phyloP scores from a whole-genome alignment of 2,888 invertebrate genomes.

The Acrobasis repandana region DNA sequence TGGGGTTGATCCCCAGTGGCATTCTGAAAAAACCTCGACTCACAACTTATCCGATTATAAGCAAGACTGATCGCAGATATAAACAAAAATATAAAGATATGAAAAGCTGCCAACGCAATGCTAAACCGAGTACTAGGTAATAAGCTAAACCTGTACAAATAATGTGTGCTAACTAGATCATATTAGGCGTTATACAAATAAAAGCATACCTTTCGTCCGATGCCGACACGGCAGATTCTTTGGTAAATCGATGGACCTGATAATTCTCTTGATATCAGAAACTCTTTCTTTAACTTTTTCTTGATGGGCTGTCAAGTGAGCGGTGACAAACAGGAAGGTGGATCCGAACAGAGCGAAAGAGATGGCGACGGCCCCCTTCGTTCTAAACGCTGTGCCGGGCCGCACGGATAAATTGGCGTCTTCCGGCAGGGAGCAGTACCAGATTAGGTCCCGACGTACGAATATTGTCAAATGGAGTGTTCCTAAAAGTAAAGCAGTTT shows the following conservation, averaged over 20 bases:
- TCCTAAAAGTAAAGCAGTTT: constrained; percentile 66
- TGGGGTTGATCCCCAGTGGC: no score
- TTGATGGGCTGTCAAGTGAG: constrained; percentile 96
- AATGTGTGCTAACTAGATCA: no score
- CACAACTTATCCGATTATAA: no score
- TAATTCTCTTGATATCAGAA: constrained; percentile 92
- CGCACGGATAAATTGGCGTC: constrained; percentile 94
- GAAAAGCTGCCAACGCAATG: no score
- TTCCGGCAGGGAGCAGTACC: constrained; percentile 97
- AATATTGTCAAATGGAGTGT: constrained; percentile 95
- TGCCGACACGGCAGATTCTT: constrained; percentile 90
- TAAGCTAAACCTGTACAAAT: no score
- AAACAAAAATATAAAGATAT: no score
- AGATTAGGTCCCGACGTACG: constrained; percentile 94
- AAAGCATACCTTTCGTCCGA: constrained; percentile 85
- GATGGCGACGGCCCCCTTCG: constrained; percentile 97
- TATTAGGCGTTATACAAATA: constrained; percentile 2
- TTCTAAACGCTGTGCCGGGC: constrained; percentile 94
- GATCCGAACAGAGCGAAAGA: constrained; percentile 97
- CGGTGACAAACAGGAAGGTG: constrained; percentile 96
- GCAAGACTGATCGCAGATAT: no score
- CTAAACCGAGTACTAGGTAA: no score
- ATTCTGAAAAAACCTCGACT: no score
- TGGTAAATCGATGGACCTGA: constrained; percentile 91
- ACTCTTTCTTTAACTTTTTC: constrained; percentile 93